Conservation (phyloP, 2,113 vertebrate genomes). For the Epinephelus lanceolatus region DNA sequence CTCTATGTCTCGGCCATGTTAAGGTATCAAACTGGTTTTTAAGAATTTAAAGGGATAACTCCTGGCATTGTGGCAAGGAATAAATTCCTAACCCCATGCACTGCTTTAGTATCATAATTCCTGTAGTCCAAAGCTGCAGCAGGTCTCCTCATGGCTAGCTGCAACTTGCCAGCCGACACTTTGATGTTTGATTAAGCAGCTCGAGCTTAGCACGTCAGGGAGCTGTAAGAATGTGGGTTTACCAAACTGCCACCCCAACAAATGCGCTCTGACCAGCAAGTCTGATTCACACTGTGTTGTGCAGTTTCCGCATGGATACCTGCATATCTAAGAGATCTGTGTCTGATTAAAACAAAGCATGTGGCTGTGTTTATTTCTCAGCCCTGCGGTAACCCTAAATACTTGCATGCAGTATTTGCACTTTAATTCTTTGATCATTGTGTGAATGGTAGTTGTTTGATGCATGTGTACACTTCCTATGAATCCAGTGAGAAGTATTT, state of each 20-base stretch:
- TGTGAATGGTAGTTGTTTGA: constrained; percentile 3
- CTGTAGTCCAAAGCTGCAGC: constrained; percentile 37
- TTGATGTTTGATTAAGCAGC: constrained; percentile 60
- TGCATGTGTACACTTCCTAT: constrained; percentile 8
- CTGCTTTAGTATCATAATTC: constrained; percentile 32
- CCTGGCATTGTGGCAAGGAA: constrained; percentile 39
- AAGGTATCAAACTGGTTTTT: not conserved
- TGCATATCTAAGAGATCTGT: constrained; percentile 25
- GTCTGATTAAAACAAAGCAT: constrained; percentile 32
- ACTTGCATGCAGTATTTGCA: constrained; percentile 8
- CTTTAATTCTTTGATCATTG: constrained; percentile 7
- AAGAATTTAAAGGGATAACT: constrained; percentile 33
- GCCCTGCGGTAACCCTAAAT: not conserved
- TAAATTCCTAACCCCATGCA: constrained; percentile 31
- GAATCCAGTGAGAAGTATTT: constrained; percentile 3
- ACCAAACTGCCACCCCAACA: constrained; percentile 3
- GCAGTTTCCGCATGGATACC: not conserved
- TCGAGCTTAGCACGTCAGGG: constrained; percentile 15
- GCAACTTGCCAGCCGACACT: constrained; percentile 49
- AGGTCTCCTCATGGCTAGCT: constrained; percentile 52
- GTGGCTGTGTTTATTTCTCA: constrained; percentile 29
- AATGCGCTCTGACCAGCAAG: not conserved
- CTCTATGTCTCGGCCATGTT: not conserved
- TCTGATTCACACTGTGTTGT: not conserved
- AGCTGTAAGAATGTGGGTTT: constrained; percentile 39